Evolutionary conservation across 2,113 vertebrate species (phyloP).

Genomic region (Megaleporinus macrocephalus): DNA sequence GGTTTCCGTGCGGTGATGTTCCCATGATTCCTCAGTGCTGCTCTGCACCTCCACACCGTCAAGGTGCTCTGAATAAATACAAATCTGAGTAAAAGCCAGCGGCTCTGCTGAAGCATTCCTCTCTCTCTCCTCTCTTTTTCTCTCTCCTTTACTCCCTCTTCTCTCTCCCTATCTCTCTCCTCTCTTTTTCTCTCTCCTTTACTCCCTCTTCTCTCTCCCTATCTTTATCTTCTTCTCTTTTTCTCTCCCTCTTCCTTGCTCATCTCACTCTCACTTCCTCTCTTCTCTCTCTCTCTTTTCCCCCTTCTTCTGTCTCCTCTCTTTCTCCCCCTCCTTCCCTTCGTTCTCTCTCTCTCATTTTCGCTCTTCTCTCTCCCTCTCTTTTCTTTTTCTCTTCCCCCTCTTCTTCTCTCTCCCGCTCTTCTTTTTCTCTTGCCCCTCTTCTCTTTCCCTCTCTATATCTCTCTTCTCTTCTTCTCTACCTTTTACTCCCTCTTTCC

Average conservation of each 20-base stretch:
- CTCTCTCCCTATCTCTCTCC: constrained; percentile 21
- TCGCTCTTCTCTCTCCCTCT: not conserved
- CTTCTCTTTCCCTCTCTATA: constrained; percentile 17
- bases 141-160: constrained; percentile 5
- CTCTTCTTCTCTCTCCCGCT: constrained; percentile 37
- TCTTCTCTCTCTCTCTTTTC: constrained; percentile 9
- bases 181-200: constrained; percentile 21
- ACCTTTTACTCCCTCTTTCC: constrained; percentile 39
- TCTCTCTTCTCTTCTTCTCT: not conserved
- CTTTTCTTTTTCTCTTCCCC: not conserved
- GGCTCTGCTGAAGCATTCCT: constrained; percentile 15
- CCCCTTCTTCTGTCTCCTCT: no score
- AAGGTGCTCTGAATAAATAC: constrained; percentile 46
- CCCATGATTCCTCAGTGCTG: constrained; percentile 5
- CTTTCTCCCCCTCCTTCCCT: constrained; percentile 34
- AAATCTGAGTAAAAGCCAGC: constrained; percentile 14
- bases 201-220: constrained; percentile 26
- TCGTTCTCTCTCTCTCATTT: constrained; percentile 22
- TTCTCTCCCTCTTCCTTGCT: constrained; percentile 27
- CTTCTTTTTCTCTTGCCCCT: no score
- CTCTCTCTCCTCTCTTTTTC: constrained; percentile 10
- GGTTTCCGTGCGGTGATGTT: not conserved
- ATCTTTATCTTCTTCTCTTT: not conserved
- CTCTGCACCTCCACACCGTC: constrained; percentile 10
- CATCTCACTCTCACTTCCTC: constrained; percentile 16